Evolutionary conservation across 1,140 invertebrate genomes (phyloP).

Genomic region (Lasioglossum baleicum): DNA sequence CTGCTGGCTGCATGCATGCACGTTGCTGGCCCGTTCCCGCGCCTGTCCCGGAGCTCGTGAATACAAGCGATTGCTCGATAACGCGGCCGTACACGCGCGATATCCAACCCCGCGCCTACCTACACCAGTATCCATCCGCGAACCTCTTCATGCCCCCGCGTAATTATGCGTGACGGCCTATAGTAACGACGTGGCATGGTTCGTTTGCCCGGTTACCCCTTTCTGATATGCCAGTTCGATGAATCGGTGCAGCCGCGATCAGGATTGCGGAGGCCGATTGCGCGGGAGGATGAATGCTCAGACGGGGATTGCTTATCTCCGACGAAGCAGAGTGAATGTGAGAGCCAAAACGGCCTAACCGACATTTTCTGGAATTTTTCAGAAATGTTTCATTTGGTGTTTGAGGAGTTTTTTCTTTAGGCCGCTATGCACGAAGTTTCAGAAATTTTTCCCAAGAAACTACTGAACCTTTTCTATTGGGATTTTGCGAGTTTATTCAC

Average conservation of each 20-base stretch:
- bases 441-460: too few species aligned
- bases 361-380: too few species aligned
- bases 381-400: too few species aligned
- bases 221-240: not conserved
- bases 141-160: constrained; percentile 1
- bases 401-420: too few species aligned
- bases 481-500: too few species aligned
- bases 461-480: too few species aligned
- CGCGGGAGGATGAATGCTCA: not conserved
- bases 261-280: not conserved
- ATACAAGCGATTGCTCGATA: constrained; percentile 24
- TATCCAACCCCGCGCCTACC: not conserved
- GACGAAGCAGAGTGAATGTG: not conserved
- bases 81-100: constrained; percentile 16
- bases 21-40: constrained; percentile 22
- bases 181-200: not conserved
- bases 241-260: not conserved
- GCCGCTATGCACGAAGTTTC: too few species aligned
- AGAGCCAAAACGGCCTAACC: too few species aligned
- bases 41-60: constrained; percentile 1
- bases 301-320: not conserved
- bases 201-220: not conserved
- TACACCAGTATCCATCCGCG: too few species aligned
- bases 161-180: constrained; percentile 26
- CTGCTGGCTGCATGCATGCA: too few species aligned